phyloP scores from a whole-genome alignment of 1,140 invertebrate genomes.

The Drosophila neocordata region DNA sequence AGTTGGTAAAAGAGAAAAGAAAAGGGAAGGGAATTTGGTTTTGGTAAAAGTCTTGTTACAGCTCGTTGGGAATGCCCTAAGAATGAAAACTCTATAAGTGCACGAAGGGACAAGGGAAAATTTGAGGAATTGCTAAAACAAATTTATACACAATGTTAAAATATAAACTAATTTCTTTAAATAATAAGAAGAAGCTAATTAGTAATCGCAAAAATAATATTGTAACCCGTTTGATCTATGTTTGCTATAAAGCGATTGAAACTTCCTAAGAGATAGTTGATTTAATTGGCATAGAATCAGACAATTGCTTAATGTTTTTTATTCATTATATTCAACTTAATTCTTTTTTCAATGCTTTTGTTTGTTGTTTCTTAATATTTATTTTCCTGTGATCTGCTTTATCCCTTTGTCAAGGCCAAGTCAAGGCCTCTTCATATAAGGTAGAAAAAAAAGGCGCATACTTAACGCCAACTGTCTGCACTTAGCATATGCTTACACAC shows the following conservation, averaged over 20 bases:
- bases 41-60: constrained; percentile 2
- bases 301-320: neutral
- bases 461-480: constrained; percentile 46
- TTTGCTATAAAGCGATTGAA: too few relatives aligned
- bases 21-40: neutral
- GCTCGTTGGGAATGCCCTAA: constrained; percentile 1
- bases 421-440: neutral
- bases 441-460: constrained; percentile 32
- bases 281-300: neutral
- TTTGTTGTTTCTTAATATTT: neutral
- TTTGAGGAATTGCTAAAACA: too few relatives aligned
- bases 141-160: too few relatives aligned
- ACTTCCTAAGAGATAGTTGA: too few relatives aligned
- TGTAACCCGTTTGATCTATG: too few relatives aligned
- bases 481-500: constrained; percentile 20
- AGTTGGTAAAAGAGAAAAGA: neutral
- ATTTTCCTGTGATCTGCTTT: neutral
- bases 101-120: too few relatives aligned
- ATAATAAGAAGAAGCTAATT: too few relatives aligned
- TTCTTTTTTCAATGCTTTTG: constrained; percentile 1
- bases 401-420: constrained; percentile 31
- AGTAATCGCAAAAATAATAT: too few relatives aligned
- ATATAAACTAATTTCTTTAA: too few relatives aligned
- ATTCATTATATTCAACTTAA: neutral
- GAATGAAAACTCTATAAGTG: too few relatives aligned